phyloP scores from a whole-genome alignment of 1,140 invertebrate species.

The Drosophila obscura region DNA sequence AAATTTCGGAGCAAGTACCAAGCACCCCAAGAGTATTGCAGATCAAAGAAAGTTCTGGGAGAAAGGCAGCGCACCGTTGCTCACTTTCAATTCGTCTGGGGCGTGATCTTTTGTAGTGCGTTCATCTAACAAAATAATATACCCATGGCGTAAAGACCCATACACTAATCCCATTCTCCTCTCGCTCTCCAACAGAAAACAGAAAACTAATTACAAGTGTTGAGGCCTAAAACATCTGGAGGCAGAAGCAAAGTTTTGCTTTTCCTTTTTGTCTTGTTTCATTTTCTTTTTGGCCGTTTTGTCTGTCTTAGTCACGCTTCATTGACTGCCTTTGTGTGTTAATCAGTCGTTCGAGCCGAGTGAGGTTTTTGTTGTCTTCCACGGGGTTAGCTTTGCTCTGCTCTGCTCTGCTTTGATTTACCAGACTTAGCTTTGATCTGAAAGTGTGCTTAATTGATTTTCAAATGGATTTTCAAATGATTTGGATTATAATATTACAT shows the following conservation, averaged over 20 bases:
- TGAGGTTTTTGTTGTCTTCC: constrained; percentile 43
- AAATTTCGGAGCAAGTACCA: no score
- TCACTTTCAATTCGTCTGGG: no score
- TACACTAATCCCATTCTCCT: neutral
- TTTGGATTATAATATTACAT: constrained; percentile 13
- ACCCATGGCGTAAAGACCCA: no score
- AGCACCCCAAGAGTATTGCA: no score
- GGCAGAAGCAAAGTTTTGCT: constrained; percentile 25
- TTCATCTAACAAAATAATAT: no score
- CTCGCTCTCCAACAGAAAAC: neutral
- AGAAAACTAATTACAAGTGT: constrained; percentile 50
- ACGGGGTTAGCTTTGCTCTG: constrained; percentile 29
- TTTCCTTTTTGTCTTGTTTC: neutral
- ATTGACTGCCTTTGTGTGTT: constrained; percentile 67
- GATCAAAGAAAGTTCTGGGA: no score
- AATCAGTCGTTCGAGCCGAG: constrained; percentile 57
- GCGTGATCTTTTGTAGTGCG: no score
- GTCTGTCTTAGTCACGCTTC: constrained; percentile 45
- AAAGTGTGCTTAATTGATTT: constrained; percentile 57
- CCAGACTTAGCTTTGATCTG: constrained; percentile 44
- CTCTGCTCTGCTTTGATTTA: neutral
- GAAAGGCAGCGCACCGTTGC: no score
- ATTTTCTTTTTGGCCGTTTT: constrained; percentile 26
- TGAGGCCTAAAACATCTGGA: constrained; percentile 13
- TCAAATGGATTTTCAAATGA: constrained; percentile 12